Evolutionary conservation across 2,113 vertebrate genomes (phyloP), one percentile per base, ranked within the genome.

Genomic region (Amphilophus citrinellus): DNA sequence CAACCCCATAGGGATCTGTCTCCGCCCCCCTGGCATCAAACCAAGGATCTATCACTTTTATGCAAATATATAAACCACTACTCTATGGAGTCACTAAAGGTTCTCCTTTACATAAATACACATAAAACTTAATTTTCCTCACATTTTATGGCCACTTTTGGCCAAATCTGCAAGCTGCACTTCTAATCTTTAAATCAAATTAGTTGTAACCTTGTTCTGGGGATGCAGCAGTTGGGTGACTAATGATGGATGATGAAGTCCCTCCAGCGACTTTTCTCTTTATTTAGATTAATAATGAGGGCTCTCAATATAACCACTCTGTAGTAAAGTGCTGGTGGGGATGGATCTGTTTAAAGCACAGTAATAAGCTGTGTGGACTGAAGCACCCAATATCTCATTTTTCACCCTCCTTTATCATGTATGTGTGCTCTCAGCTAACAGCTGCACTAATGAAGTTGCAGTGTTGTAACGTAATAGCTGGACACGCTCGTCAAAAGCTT

Each of bases 221-320:
- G 22, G 18, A 77, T 39, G 8, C 27, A 77, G 24, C 24, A 2
- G 4, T 30, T 22, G 7, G 53, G 47, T 14, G 68, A 73, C 47
- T 35, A 73, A 73, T 56, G 56, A 66, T 53, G 57, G 68, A 56
- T 53, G 44, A 50, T 77, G 20, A 65, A 77, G 42, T 82, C 10
- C 47, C 18, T 73, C 47, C 27, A 53, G 20, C 53, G n/a, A 14
- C 18, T n/a, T 73, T 1, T 35, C 10, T 56, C 18, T n/a, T 56
- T 73, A 73, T 73, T 73, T 73, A 73, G 32, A 73, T 73, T 32
- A 75, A 75, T 44, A 79, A 14, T 59, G 65, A 53, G 56, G 20
- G 42, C 61, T 68, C 81, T 50, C 37, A 32, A 57, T 50, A 30
- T 57, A 50, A 15, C 42, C 3, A 3, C 15, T 42, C 42, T 14